phyloP scores from a whole-genome alignment of 2,888 invertebrate species.

The Zelleria hepariella region DNA sequence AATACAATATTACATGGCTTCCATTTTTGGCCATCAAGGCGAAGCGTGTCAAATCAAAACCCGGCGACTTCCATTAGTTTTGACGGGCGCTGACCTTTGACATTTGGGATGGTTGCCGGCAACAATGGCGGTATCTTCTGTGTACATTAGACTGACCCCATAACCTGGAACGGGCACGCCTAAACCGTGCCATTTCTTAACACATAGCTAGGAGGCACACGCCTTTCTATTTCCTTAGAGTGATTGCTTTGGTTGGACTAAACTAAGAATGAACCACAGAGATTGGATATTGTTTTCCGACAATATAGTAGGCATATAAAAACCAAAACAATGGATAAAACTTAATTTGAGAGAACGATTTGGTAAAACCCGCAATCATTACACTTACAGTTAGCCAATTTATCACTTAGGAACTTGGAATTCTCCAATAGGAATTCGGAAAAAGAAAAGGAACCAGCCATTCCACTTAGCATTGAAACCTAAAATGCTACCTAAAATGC shows the following conservation, averaged over 20 bases:
- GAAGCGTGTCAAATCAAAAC: not conserved
- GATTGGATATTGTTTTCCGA: too few species aligned
- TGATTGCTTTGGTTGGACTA: not conserved
- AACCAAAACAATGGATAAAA: too few species aligned
- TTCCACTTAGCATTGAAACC: not conserved
- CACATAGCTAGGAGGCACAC: conserved; percentile 33
- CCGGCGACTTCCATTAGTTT: not conserved
- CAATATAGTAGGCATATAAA: too few species aligned
- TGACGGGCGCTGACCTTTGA: conserved; percentile 1
- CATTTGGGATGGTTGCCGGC: not conserved
- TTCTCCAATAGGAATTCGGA: too few species aligned
- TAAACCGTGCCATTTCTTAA: conserved; percentile 36
- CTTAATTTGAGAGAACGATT: too few species aligned
- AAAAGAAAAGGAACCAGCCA: too few species aligned
- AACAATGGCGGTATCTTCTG: conserved; percentile 3
- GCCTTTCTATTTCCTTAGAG: conserved; percentile 28
- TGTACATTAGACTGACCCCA: conserved; percentile 32
- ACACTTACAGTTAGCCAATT: too few species aligned
- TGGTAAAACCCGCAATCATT: too few species aligned
- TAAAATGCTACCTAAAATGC: not conserved
- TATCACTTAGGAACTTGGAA: too few species aligned
- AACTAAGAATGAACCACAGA: not conserved
- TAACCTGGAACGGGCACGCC: conserved; percentile 24
- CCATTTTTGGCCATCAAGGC: not conserved
- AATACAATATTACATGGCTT: not conserved